Conservation (phyloP, 2,797 vertebrate species). For the Gephyroberyx darwinii region DNA sequence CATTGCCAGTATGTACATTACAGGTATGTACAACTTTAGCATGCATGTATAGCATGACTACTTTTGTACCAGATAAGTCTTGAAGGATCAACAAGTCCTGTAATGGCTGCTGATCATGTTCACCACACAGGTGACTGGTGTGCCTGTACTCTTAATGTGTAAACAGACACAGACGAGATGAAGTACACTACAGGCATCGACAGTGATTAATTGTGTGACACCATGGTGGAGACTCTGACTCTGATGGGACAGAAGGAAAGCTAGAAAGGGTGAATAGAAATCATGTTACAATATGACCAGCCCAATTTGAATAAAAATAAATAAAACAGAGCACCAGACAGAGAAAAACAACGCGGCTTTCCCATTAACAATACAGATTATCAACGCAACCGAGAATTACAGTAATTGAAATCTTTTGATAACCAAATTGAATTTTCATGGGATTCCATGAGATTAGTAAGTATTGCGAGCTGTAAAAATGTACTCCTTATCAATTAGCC, state of each 20-base stretch:
- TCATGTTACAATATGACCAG: background rate
- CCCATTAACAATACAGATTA: background rate
- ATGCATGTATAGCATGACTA: slow-evolving; percentile 18
- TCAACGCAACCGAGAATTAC: background rate
- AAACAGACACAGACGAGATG: slow-evolving; percentile 15
- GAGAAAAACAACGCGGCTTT: background rate
- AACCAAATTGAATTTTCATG: background rate
- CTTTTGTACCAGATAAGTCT: slow-evolving; percentile 44
- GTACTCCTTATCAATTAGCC: slow-evolving; percentile 44
- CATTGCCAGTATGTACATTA: background rate
- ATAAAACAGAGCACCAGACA: background rate
- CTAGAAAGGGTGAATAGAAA: background rate
- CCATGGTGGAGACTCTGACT: background rate
- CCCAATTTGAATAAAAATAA: background rate
- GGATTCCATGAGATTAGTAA: background rate
- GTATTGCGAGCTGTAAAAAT: background rate
- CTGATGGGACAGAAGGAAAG: too few relatives aligned
- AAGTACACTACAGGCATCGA: slow-evolving; percentile 28
- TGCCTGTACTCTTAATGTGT: background rate
- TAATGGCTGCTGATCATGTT: slow-evolving; percentile 1
- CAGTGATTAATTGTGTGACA: slow-evolving; percentile 53
- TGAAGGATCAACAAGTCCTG: slow-evolving; percentile 8
- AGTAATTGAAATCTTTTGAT: background rate
- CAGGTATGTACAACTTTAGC: background rate
- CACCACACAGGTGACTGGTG: background rate